Evolutionary conservation across 2,888 invertebrate genomes (phyloP).

Genomic region (Agapetus fuscipes): DNA sequence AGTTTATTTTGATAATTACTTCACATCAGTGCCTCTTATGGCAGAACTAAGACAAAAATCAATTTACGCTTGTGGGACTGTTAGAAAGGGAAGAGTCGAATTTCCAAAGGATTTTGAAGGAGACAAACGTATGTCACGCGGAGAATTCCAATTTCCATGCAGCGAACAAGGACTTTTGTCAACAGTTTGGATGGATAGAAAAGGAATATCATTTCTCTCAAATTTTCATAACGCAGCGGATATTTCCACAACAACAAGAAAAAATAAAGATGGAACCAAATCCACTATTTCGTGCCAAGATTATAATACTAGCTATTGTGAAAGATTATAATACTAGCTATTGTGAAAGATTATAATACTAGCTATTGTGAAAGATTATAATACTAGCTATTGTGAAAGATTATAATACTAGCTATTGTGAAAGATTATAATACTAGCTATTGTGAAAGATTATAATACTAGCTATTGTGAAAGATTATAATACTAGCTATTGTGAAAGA

Average conservation of each 20-base stretch:
- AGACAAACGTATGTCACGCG: slow-evolving; percentile 3
- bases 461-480: no score
- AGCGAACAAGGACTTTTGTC: slow-evolving; percentile 3
- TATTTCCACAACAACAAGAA: slow-evolving; percentile 3
- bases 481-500: no score
- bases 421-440: no score
- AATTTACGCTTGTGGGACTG: slow-evolving; percentile 3
- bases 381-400: no score
- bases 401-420: no score
- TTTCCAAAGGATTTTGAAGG: slow-evolving; percentile 2
- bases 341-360: no score
- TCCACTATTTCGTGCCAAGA: slow-evolving; percentile 3
- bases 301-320: no score
- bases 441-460: no score
- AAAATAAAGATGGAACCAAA: slow-evolving; percentile 3
- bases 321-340: no score
- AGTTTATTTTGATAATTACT: slow-evolving; percentile 3
- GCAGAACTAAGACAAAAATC: slow-evolving; percentile 3
- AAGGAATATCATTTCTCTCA: slow-evolving; percentile 2
- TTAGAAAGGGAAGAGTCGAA: slow-evolving; percentile 3
- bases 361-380: no score
- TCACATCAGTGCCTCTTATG: slow-evolving; percentile 3
- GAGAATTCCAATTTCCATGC: slow-evolving; percentile 2
- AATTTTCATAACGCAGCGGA: slow-evolving; percentile 3
- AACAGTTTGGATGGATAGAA: slow-evolving; percentile 3